Percentiles rank a stretch among this genome's conserved stretches.
Evolutionary conservation across 2,888 invertebrate genomes (phyloP).

Genomic region (Macrophya annulata): DNA sequence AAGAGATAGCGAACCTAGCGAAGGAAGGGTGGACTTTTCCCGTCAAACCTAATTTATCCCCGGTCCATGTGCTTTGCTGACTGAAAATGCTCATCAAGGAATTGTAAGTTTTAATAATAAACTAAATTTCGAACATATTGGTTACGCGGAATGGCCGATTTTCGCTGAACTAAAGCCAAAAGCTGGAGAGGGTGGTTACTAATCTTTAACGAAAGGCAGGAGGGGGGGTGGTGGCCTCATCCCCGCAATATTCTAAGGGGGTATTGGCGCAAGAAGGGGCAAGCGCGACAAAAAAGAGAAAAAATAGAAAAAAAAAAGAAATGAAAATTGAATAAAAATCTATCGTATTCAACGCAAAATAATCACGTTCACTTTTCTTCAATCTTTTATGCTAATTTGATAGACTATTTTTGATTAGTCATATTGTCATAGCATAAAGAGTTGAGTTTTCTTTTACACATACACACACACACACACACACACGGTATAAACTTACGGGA

Average conservation of each 20-base stretch:
- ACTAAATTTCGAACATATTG: conserved; percentile 40
- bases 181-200: conserved; percentile 62
- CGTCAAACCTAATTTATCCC: conserved; percentile 57
- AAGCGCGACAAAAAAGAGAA: conserved; percentile 35
- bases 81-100: conserved; percentile 78
- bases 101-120: conserved; percentile 72
- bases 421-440: conserved; percentile 48
- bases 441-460: neutral
- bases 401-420: conserved; percentile 51
- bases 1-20: conserved; percentile 66
- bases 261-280: conserved; percentile 54
- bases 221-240: conserved; percentile 64
- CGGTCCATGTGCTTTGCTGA: conserved; percentile 73
- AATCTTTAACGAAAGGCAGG: conserved; percentile 67
- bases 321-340: conserved; percentile 5
- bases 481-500: neutral
- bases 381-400: conserved; percentile 38
- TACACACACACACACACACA: neutral
- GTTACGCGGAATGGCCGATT: conserved; percentile 48
- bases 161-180: conserved; percentile 44
- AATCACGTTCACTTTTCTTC: conserved; percentile 2
- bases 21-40: conserved; percentile 65
- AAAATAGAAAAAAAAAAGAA: conserved; percentile 53
- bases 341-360: neutral
- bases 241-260: conserved; percentile 61